A percentile compares a stretch with the other conserved stretches of the same genome.
phyloP scores from a whole-genome alignment of 2,797 vertebrate genomes.

The Pempheris klunzingeri region DNA sequence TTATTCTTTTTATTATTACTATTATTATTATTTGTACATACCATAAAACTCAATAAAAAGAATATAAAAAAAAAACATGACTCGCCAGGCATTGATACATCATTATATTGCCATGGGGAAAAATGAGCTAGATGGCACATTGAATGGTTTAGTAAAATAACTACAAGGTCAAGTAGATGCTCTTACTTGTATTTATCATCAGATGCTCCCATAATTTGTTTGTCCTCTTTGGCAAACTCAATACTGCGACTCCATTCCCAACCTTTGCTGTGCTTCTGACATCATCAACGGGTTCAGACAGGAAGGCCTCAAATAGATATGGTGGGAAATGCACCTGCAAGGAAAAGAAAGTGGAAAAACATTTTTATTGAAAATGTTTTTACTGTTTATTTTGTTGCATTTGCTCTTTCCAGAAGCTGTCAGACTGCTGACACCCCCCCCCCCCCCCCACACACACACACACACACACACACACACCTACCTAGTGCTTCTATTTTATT shows the following conservation, averaged over 20 bases:
- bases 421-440: too few relatives aligned
- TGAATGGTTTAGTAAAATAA: not conserved
- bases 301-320: slow-evolving; percentile 92
- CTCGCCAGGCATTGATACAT: not conserved
- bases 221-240: slow-evolving; percentile 90
- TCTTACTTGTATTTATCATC: slow-evolving; percentile 79
- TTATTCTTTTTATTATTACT: too few relatives aligned
- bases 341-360: not conserved
- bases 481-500: too few relatives aligned
- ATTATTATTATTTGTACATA: too few relatives aligned
- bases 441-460: too few relatives aligned
- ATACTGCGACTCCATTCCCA: slow-evolving; percentile 85
- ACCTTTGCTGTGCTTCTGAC: slow-evolving; percentile 89
- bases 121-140: not conserved
- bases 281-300: slow-evolving; percentile 90
- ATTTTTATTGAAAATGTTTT: too few relatives aligned
- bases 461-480: too few relatives aligned
- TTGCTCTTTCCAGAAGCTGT: too few relatives aligned
- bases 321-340: slow-evolving; percentile 91
- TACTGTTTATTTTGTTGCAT: too few relatives aligned
- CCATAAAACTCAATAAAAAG: too few relatives aligned
- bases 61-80: not conserved
- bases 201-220: slow-evolving; percentile 87
- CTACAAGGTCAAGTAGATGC: not conserved
- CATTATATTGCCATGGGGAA: not conserved